Base-by-base conservation (phyloP, 2,113 vertebrate genomes). In the Myanophis thanlyinensis region DNA sequence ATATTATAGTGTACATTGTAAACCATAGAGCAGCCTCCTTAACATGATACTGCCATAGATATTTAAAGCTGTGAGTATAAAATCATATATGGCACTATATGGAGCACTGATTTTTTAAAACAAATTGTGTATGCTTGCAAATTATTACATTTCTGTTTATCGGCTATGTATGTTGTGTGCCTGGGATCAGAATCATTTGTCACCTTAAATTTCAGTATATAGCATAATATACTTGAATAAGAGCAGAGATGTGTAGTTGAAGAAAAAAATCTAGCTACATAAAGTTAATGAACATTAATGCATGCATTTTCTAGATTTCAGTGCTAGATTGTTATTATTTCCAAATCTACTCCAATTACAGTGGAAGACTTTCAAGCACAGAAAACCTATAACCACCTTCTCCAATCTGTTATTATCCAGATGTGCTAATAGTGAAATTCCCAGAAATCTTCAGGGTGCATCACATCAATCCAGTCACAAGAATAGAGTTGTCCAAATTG, bases 81-180 rank as follows among this genome's bases (percentile, higher is more conserved):
- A 40, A 20, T 54, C 44, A 10, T 0, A 85, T 93, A 67, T 93
- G 87, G 90, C 73, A 91, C 90, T 93, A 91, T 91, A 91, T 86
- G 90, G 54, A 91, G 93, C 73, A 89, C 87, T 91, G 87, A 93
- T 91, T 85, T 91, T 30, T 85, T 85, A 0, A 67, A 67, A 67
- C 10, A 5, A 80, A 73, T 22, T 80, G 6, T 89, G 35, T 67
- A 18, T 56, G 73, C 53, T 94, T 93, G 91, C 52, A 88, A 2
- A 5, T 27, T 89, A 6, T 80, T 93, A 85, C 48, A 85, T 44
- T 86, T 88, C 3, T 10, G 49, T 92, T 88, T 85, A 0, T 92
- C 0, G 85, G 88, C 47, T 80, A 11, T 86, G 46, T 86, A 62
- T 23, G 85, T 87, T 80, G 8, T 91, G 40, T 91, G 88, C n/a